Conservation (phyloP, 2,797 vertebrate species). For the Myotis vivesi region DNA sequence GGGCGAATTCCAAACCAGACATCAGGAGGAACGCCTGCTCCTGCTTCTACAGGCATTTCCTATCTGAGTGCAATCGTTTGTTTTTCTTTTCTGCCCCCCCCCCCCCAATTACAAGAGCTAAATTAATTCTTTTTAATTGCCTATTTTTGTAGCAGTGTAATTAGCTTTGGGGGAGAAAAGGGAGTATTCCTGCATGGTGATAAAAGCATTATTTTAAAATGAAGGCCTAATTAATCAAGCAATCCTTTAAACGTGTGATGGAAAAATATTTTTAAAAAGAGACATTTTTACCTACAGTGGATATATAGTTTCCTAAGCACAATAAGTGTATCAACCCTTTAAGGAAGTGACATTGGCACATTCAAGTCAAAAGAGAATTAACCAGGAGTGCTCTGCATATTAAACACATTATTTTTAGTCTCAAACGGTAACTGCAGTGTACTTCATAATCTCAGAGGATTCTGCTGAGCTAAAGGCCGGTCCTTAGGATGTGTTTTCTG, state of each 20-base stretch:
- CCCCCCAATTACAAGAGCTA: background rate
- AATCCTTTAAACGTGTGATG: slow-evolving; percentile 27
- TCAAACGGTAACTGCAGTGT: background rate
- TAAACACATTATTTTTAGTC: background rate
- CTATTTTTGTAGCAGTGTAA: slow-evolving; percentile 33
- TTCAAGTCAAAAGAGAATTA: slow-evolving; percentile 37
- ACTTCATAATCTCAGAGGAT: background rate
- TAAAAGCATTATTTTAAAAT: slow-evolving; percentile 21
- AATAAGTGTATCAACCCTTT: slow-evolving; percentile 20
- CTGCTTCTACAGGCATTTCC: background rate
- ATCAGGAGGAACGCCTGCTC: background rate
- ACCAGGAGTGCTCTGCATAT: background rate
- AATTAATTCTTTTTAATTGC: background rate
- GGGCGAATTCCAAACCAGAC: background rate
- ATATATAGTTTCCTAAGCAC: background rate
- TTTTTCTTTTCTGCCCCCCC: background rate
- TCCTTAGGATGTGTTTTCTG: background rate
- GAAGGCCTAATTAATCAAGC: slow-evolving; percentile 45
- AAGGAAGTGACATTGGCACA: slow-evolving; percentile 68
- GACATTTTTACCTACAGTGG: background rate
- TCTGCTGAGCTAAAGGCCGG: background rate
- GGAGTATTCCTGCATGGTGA: background rate
- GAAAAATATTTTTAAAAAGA: slow-evolving; percentile 45
- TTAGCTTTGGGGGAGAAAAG: slow-evolving; percentile 41
- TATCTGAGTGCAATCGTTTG: background rate